Evolutionary conservation across 2,888 invertebrate species (phyloP).

Genomic region (Teinopalpus imperialis): DNA sequence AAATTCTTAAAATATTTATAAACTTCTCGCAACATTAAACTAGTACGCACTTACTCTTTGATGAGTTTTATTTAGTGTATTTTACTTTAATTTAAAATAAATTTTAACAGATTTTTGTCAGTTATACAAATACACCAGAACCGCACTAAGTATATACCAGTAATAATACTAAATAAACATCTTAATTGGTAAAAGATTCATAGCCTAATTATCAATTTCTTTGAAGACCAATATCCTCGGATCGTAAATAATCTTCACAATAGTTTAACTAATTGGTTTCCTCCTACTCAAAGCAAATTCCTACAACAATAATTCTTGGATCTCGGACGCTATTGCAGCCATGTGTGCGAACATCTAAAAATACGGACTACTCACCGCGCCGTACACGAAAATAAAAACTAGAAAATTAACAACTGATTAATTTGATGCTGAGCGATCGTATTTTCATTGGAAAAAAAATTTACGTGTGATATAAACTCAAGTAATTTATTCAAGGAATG

Average conservation of each 20-base stretch:
- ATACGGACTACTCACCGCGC: constrained; percentile 44
- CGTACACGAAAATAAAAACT: constrained; percentile 49
- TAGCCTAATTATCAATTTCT: background rate
- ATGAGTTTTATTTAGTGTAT: too few relatives aligned
- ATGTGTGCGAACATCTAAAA: constrained; percentile 60
- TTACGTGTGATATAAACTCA: too few relatives aligned
- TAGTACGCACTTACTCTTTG: too few relatives aligned
- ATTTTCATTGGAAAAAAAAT: constrained; percentile 18
- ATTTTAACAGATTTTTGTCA: too few relatives aligned
- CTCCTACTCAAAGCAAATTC: constrained; percentile 37
- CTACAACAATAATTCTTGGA: constrained; percentile 47
- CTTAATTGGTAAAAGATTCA: constrained; percentile 1
- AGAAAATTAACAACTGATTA: constrained; percentile 35
- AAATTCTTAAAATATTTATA: too few relatives aligned
- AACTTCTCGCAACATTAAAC: too few relatives aligned
- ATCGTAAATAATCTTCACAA: constrained; percentile 23
- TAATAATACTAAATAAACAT: too few relatives aligned
- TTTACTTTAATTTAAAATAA: too few relatives aligned
- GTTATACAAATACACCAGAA: too few relatives aligned
- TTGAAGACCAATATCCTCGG: constrained; percentile 9
- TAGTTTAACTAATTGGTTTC: constrained; percentile 28
- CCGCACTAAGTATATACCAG: too few relatives aligned
- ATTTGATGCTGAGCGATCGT: constrained; percentile 27
- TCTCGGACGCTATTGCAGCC: constrained; percentile 44
- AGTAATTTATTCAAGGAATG: too few relatives aligned